phyloP scores from a whole-genome alignment of 2,888 invertebrate genomes.

The Eupithecia subumbrata region DNA sequence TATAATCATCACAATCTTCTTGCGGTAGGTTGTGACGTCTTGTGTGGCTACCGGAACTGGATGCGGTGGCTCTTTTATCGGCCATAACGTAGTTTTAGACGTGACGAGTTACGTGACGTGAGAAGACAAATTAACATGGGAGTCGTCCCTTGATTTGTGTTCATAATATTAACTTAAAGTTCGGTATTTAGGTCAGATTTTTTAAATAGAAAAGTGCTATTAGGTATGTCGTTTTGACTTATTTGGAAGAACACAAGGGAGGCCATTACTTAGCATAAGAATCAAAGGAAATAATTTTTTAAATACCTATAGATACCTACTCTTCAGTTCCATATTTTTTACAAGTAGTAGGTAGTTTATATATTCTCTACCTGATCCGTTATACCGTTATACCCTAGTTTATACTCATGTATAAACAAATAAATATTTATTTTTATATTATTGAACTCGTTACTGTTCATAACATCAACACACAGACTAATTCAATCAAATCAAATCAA shows the following conservation, averaged over 20 bases:
- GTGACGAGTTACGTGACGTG: constrained; percentile 50
- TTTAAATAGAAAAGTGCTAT: neutral
- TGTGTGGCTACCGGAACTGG: constrained; percentile 74
- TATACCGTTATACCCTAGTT: too few relatives aligned
- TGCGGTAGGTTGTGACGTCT: constrained; percentile 54
- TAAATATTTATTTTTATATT: too few relatives aligned
- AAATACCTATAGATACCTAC: too few relatives aligned
- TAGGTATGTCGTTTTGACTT: neutral
- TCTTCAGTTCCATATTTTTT: too few relatives aligned
- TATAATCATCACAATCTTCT: constrained; percentile 39
- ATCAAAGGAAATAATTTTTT: too few relatives aligned
- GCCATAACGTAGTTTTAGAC: constrained; percentile 58
- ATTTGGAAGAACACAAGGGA: neutral
- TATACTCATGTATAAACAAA: neutral
- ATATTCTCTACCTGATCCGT: too few relatives aligned
- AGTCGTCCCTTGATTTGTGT: constrained; percentile 23
- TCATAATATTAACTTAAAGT: neutral
- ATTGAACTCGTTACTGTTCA: too few relatives aligned
- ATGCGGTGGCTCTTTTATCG: constrained; percentile 69
- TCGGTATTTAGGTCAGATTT: neutral
- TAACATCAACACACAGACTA: neutral
- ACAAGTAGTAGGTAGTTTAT: too few relatives aligned
- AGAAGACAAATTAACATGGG: constrained; percentile 58
- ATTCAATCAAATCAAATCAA: neutral
- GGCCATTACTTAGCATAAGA: too few relatives aligned